Percentiles rank a stretch among this genome's conserved stretches.
Evolutionary conservation across 2,797 vertebrate genomes (phyloP).

Genomic region (Danio kyathit): DNA sequence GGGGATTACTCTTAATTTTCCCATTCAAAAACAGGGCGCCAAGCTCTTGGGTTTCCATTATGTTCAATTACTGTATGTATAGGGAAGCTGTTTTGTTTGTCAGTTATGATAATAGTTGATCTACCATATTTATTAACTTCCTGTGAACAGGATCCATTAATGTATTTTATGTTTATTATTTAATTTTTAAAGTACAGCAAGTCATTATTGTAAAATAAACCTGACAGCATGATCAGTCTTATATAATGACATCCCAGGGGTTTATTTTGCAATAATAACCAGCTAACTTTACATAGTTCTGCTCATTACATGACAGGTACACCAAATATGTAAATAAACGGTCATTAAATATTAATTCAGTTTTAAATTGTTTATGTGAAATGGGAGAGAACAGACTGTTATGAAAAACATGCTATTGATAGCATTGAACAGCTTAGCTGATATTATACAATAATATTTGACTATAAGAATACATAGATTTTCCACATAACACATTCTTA

Average conservation of each 20-base stretch:
- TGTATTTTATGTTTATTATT: neutral
- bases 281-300: neutral
- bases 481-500: neutral
- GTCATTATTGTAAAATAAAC: neutral
- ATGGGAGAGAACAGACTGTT: neutral
- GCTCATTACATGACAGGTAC: neutral
- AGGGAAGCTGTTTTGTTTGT: neutral
- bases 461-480: neutral
- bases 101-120: neutral
- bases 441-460: neutral
- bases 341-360: neutral
- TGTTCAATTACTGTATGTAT: neutral
- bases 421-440: neutral
- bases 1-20: conserved; percentile 8
- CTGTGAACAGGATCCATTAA: neutral
- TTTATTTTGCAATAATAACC: neutral
- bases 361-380: neutral
- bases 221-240: neutral
- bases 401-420: neutral
- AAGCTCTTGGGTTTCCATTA: neutral
- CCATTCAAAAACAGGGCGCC: neutral
- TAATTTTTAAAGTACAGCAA: neutral
- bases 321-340: neutral
- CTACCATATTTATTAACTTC: neutral
- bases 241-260: neutral